These are phyloP conservation scores for Atethmia centrago DNA, from an alignment of 2,888 invertebrate species.

Conservation along the genomic window DNA sequence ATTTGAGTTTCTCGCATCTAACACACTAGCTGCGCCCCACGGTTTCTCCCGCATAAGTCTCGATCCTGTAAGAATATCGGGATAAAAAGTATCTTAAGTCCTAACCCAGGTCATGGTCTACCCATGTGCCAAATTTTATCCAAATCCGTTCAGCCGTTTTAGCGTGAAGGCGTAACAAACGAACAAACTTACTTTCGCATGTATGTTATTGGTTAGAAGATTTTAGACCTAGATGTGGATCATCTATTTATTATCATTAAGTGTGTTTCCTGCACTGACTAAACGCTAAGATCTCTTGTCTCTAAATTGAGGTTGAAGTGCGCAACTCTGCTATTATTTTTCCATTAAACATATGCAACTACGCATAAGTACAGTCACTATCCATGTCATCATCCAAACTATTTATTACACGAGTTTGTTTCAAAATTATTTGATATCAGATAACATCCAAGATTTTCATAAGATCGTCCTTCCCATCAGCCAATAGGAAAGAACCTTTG, in stretches of 20 bases:
- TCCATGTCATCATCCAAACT: constrained; percentile 23
- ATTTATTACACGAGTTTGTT: constrained; percentile 10
- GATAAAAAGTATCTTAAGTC: too few relatives aligned
- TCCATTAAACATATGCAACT: constrained; percentile 46
- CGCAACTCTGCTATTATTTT: constrained; percentile 27
- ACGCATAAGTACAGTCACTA: constrained; percentile 15
- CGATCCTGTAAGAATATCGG: too few relatives aligned
- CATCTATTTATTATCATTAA: neutral
- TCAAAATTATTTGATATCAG: neutral
- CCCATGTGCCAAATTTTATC: too few relatives aligned
- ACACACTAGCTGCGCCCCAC: too few relatives aligned
- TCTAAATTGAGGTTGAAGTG: constrained; percentile 19
- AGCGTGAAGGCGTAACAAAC: too few relatives aligned
- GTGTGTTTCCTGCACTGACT: neutral
- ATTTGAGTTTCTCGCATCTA: neutral
- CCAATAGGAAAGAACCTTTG: constrained; percentile 45
- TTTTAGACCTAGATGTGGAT: neutral
- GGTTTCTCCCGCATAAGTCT: too few relatives aligned
- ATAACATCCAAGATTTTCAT: constrained; percentile 17
- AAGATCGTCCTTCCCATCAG: neutral
- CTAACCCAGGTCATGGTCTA: too few relatives aligned
- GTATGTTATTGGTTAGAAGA: too few relatives aligned
- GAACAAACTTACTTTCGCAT: too few relatives aligned
- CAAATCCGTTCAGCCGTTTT: too few relatives aligned
- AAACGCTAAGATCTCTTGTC: constrained; percentile 22